phyloP scores from a whole-genome alignment of 1,140 invertebrate species.

The Helicorthomorpha holstii region DNA sequence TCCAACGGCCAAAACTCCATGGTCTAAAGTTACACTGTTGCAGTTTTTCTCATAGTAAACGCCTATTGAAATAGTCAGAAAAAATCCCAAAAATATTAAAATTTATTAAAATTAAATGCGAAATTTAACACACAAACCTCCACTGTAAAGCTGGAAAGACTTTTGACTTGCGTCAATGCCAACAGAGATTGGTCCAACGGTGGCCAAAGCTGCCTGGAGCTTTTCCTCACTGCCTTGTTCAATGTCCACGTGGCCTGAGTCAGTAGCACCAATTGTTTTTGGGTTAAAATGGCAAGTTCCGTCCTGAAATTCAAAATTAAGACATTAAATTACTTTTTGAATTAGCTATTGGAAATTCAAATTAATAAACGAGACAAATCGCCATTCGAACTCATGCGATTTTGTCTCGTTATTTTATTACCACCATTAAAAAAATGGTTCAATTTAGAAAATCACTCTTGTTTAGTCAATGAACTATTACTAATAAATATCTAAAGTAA shows the following conservation, averaged over 20 bases:
- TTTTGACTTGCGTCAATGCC: conserved; percentile 25
- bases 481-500: too few relatives aligned
- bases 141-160: conserved; percentile 20
- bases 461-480: too few relatives aligned
- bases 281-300: not conserved
- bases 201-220: conserved; percentile 22
- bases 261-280: not conserved
- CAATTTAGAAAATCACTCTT: too few relatives aligned
- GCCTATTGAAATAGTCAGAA: not conserved
- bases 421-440: too few relatives aligned
- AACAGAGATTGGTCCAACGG: conserved; percentile 26
- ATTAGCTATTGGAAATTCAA: not conserved
- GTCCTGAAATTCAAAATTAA: not conserved
- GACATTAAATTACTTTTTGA: not conserved
- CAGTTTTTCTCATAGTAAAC: not conserved
- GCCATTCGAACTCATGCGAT: not conserved
- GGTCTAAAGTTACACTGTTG: conserved; percentile 22
- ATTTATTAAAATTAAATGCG: not conserved
- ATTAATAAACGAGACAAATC: not conserved
- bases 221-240: not conserved
- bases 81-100: not conserved
- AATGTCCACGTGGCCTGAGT: not conserved
- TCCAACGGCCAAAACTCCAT: conserved; percentile 36
- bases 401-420: not conserved
- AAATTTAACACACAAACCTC: not conserved